Base-by-base conservation (phyloP, 2,888 invertebrate species). In the Polydrusus cervinus region DNA sequence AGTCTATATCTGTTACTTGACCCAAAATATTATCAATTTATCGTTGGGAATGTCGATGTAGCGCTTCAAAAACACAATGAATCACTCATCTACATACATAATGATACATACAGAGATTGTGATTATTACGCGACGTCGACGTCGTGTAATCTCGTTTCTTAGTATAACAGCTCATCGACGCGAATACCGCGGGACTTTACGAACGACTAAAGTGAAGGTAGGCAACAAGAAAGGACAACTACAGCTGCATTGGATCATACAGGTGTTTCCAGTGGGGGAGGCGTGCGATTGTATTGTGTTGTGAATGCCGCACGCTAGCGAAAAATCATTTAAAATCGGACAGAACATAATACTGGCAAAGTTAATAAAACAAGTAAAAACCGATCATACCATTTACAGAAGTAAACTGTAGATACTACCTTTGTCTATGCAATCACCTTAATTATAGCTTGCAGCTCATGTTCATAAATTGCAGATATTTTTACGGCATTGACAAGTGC, bases 171-270 rank as follows among this genome's bases (percentile, higher is more conserved):
- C 57, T 38, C 38, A 38, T 14, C 16, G 20, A 67, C 25, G 11
- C 67, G 40, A 20, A 18, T 14, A 38, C 13, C 43, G 38, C 62
- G 47, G 16, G 25, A 65, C 73, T 73, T 49, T 40, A 38, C 65
- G 64, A 67, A 20, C 40, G 57, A 55, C 43, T 65, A 53, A 74
- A 64, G 57, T 43, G 30, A 64, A 47, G 45, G 67, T 49, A 73
- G 67, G 73, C 49, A 73, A 45, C 47, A 67, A 68, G 74, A 69
- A 74, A 74, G 74, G 69, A 74, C 60, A n/a, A n/a, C n/a, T n/a
- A 69, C 69, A 69, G 60, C 60, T 69, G 69, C 60, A 45, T 73
- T 67, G 25, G 67, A 64, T 64, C 64, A 47, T 55, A 74, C 74
- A 74, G 74, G 74, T 74, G 74, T 55, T 67, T 68, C 43, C 34